phyloP scores from a whole-genome alignment of 2,888 invertebrate genomes.

The Melanchra persicariae region DNA sequence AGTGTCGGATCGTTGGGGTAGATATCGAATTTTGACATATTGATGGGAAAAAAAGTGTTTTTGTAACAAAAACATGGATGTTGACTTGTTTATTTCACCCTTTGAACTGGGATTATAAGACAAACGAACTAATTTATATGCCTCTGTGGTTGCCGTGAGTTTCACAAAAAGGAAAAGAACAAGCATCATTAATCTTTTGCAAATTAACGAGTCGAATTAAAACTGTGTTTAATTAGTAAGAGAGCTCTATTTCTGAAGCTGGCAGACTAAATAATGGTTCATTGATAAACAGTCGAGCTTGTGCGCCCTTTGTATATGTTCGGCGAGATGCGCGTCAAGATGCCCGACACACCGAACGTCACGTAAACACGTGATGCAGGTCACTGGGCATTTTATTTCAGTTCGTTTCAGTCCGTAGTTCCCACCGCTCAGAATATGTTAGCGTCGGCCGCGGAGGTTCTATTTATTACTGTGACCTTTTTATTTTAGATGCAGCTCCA shows the following conservation, averaged over 20 bases:
- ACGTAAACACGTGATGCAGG: slow-evolving; percentile 28
- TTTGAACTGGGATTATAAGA: not conserved
- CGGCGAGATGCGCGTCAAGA: slow-evolving; percentile 17
- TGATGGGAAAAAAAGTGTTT: not conserved
- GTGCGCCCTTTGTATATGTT: slow-evolving; percentile 43
- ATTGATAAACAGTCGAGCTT: slow-evolving; percentile 33
- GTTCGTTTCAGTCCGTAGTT: not conserved
- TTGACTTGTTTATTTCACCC: not conserved
- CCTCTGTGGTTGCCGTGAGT: not conserved
- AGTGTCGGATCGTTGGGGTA: slow-evolving; percentile 20
- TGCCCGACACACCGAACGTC: not conserved
- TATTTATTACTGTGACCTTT: not conserved
- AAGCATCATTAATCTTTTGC: slow-evolving; percentile 2
- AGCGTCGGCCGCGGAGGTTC: no score
- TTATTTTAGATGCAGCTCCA: not conserved
- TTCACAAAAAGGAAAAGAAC: not conserved
- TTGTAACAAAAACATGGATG: not conserved
- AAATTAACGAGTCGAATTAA: slow-evolving; percentile 15
- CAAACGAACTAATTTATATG: not conserved
- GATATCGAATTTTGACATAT: slow-evolving; percentile 20
- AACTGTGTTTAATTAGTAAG: slow-evolving; percentile 29
- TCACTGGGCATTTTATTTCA: not conserved
- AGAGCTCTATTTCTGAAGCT: slow-evolving; percentile 44
- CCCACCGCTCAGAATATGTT: not conserved
- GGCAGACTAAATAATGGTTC: slow-evolving; percentile 52